Conservation (phyloP, 2,113 vertebrate species). For the Gobius niger region DNA sequence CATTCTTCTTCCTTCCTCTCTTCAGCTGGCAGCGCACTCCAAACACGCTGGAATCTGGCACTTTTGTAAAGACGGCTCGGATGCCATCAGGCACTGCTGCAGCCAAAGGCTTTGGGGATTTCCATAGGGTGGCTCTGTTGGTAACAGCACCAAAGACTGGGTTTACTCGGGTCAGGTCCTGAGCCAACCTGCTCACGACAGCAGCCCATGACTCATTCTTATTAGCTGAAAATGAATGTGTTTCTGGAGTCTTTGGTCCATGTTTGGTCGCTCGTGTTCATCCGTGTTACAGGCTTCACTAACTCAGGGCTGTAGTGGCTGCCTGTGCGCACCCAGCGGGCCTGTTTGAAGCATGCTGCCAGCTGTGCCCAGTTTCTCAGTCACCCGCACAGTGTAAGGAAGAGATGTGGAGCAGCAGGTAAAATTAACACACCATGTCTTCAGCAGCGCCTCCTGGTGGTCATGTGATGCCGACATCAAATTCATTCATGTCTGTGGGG, state of each 20-base stretch:
- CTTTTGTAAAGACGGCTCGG: slow-evolving; percentile 34
- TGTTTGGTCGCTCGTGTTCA: not conserved
- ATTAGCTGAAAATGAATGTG: not conserved
- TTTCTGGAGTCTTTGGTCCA: not conserved
- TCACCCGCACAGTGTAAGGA: slow-evolving; percentile 28
- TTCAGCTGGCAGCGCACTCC: slow-evolving; percentile 48
- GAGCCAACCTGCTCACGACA: not conserved
- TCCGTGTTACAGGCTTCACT: not conserved
- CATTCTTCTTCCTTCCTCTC: slow-evolving; percentile 32
- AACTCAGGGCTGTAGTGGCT: not conserved
- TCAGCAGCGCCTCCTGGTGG: slow-evolving; percentile 55
- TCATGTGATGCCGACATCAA: slow-evolving; percentile 63
- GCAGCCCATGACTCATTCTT: not conserved
- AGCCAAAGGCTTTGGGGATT: slow-evolving; percentile 23
- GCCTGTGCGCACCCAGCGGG: slow-evolving; percentile 1
- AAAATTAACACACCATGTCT: slow-evolving; percentile 68
- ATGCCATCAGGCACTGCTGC: slow-evolving; percentile 16
- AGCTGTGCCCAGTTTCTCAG: slow-evolving; percentile 17
- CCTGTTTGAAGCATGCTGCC: slow-evolving; percentile 36
- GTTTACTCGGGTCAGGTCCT: not conserved
- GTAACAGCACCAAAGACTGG: not conserved
- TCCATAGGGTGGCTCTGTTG: not conserved
- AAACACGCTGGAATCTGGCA: slow-evolving; percentile 50
- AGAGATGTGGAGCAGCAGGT: slow-evolving; percentile 36
- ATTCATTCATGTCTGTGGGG: slow-evolving; percentile 65